Conservation (phyloP, 2,888 invertebrate genomes). For the Hedya salicella region DNA sequence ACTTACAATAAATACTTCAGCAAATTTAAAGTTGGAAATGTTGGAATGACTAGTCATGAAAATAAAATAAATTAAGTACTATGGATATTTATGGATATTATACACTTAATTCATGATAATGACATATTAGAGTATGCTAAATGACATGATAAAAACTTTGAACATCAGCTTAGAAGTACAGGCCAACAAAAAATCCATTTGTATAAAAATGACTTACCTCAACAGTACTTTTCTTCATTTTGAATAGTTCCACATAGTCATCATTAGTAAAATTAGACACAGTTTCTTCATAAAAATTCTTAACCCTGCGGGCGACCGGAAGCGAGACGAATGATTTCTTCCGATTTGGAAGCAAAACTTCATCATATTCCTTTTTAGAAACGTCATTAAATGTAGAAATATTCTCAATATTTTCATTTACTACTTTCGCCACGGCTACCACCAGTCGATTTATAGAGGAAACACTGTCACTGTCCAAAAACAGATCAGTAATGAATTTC, state of each 20-base stretch:
- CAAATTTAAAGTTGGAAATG: too few species aligned
- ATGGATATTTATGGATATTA: too few species aligned
- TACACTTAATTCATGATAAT: too few species aligned
- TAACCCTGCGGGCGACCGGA: slow-evolving; percentile 47
- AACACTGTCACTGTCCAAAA: slow-evolving; percentile 70
- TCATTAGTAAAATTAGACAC: slow-evolving; percentile 62
- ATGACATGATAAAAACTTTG: too few species aligned
- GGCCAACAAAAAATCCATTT: background rate
- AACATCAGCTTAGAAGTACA: background rate
- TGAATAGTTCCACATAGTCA: slow-evolving; percentile 66
- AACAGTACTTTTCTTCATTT: slow-evolving; percentile 70
- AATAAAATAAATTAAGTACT: background rate
- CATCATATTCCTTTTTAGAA: slow-evolving; percentile 55
- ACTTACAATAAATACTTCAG: background rate
- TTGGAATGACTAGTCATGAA: too few species aligned
- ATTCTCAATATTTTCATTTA: slow-evolving; percentile 71
- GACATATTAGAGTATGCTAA: too few species aligned
- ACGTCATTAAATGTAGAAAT: slow-evolving; percentile 58
- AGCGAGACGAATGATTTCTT: slow-evolving; percentile 40
- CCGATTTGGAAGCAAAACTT: slow-evolving; percentile 43
- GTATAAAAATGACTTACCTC: slow-evolving; percentile 56
- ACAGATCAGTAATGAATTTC: slow-evolving; percentile 71
- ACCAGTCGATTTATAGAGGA: slow-evolving; percentile 67
- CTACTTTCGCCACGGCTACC: slow-evolving; percentile 69
- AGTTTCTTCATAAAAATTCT: slow-evolving; percentile 63